These are phyloP conservation scores for Lagenorhynchus albirostris DNA, from an alignment of 2,113 vertebrate genomes.

Conservation along the genomic window DNA sequence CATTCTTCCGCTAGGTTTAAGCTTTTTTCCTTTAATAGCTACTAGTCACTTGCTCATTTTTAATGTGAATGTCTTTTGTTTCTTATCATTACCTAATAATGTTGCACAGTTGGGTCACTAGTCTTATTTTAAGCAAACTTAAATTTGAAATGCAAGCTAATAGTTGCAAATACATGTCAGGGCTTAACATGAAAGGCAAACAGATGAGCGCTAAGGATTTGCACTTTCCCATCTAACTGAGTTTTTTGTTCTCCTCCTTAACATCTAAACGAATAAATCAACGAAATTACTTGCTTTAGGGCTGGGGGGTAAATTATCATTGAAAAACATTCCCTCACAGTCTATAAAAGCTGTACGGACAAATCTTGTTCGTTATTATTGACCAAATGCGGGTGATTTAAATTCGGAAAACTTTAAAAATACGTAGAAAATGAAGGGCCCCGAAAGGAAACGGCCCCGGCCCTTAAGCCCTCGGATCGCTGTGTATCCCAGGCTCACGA, in stretches of 20 bases:
- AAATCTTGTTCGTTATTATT: neutral
- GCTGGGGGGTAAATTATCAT: neutral
- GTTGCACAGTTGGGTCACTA: neutral
- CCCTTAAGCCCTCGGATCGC: accelerated
- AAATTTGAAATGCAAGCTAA: neutral
- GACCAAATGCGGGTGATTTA: neutral
- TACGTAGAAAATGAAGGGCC: neutral
- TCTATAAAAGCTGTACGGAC: neutral
- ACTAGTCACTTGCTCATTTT: neutral
- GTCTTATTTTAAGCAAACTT: neutral
- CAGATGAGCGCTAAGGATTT: neutral
- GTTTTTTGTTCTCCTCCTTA: neutral
- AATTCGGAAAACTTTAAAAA: neutral
- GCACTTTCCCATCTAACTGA: neutral
- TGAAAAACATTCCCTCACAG: neutral
- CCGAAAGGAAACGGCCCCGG: accelerated
- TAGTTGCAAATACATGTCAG: neutral
- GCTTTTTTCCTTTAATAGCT: neutral
- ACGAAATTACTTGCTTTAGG: neutral
- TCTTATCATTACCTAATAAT: neutral
- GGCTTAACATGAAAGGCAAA: neutral
- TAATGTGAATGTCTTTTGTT: neutral
- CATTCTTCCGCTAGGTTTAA: neutral
- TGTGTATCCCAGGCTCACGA: accelerated
- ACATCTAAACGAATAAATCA: neutral